Evolutionary conservation across 2,888 invertebrate genomes (phyloP).

Genomic region (Drepanosiphum platanoidis): DNA sequence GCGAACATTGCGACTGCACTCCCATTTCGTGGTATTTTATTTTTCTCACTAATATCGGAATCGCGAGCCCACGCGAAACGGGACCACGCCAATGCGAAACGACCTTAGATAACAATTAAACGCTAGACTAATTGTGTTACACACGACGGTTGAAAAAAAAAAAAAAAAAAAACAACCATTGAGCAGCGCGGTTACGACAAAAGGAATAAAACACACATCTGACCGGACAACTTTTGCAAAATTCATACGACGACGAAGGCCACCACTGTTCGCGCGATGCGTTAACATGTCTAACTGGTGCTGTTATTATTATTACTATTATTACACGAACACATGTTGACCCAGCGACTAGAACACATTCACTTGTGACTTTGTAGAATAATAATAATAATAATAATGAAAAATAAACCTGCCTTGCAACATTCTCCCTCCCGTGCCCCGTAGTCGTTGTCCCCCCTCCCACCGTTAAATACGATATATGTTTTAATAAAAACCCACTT

Average conservation of each 20-base stretch:
- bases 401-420: conserved; percentile 51
- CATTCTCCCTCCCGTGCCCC: conserved; percentile 40
- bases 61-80: conserved; percentile 29
- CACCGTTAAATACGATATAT: too few relatives aligned
- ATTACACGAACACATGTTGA: conserved; percentile 59
- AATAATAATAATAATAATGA: conserved; percentile 9
- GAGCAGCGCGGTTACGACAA: neutral
- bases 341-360: conserved; percentile 51
- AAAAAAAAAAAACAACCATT: conserved; percentile 22
- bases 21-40: neutral
- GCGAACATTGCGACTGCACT: neutral
- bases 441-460: too few relatives aligned
- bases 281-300: conserved; percentile 42
- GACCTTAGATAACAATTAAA: conserved; percentile 51
- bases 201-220: conserved; percentile 7
- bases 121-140: conserved; percentile 8
- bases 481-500: conserved; percentile 52
- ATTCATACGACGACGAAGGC: conserved; percentile 37
- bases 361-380: conserved; percentile 56
- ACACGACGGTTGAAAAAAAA: neutral
- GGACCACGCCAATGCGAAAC: conserved; percentile 11
- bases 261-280: conserved; percentile 29
- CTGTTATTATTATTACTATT: conserved; percentile 23
- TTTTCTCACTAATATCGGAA: conserved; percentile 2
- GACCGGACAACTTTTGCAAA: conserved; percentile 36